These are phyloP conservation scores for Brachionus angularis DNA, from an alignment of 1,140 invertebrate species.

Conservation along the genomic window DNA sequence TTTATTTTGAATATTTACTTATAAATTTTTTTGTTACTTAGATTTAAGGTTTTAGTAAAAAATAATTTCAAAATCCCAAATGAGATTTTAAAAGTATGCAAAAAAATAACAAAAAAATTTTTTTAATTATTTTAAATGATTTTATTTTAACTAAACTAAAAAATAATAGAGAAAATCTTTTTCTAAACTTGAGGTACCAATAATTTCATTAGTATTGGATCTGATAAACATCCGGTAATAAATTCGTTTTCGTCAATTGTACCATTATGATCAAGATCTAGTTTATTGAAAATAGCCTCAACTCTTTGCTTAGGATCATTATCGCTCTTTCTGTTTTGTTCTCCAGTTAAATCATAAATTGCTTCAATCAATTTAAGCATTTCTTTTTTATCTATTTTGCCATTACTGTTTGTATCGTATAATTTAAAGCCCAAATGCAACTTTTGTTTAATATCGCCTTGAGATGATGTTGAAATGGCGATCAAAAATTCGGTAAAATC, in stretches of 20 bases:
- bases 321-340: constrained; percentile 33
- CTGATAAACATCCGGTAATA: constrained; percentile 30
- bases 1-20: constrained; percentile 1
- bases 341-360: constrained; percentile 42
- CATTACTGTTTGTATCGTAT: constrained; percentile 42
- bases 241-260: constrained; percentile 40
- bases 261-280: constrained; percentile 38
- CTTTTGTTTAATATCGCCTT: constrained; percentile 37
- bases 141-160: too few species aligned
- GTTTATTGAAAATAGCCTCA: constrained; percentile 29
- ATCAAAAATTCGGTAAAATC: constrained; percentile 44
- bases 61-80: too few species aligned
- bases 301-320: constrained; percentile 43
- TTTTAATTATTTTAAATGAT: too few species aligned
- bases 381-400: constrained; percentile 43
- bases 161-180: too few species aligned
- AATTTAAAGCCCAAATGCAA: constrained; percentile 30
- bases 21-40: too few species aligned
- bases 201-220: background rate
- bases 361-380: constrained; percentile 38
- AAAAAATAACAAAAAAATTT: too few species aligned
- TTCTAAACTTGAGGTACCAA: constrained; percentile 30
- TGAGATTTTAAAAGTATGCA: too few species aligned
- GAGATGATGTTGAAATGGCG: constrained; percentile 32
- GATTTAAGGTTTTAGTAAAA: too few species aligned